Base-by-base conservation (phyloP, 2,113 vertebrate species). In the Antigone vipio region DNA sequence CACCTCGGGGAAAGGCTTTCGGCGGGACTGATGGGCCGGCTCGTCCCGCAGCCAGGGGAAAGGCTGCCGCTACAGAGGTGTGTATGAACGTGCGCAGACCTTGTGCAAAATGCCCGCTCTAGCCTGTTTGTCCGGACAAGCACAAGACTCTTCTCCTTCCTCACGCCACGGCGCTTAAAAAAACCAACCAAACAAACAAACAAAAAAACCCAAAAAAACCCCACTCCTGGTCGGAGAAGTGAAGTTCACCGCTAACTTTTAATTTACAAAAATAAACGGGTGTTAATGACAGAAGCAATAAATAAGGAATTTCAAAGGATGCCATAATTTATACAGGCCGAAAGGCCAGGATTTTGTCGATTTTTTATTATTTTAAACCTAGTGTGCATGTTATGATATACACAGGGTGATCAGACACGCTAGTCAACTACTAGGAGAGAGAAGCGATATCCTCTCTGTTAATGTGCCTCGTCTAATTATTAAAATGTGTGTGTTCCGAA, bases 201-300 rank as follows among this genome's bases (percentile, higher is more conserved):
- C 9, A 30, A 8, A 29, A 50, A 38, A 67, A 12, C 35, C 6
- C 23, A 42, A 24, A 42, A 42, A 38, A 38, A 9, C 9, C 9
- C 40, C 40, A 12, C 34, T 82, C 68, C 50, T 53, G 45, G 29
- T 83, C 72, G 77, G 63, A 95, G 75, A 73, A 92, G n/a, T 6
- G 32, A 81, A 88, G 34, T 64, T 82, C 73, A 52, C 63, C 32
- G 74, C 68, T 80, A 77, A 74, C n/a, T 93, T 94, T 92, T 94
- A 92, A 95, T 85, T 94, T 92, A 32, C 89, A 89, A 95, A 88
- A 94, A 76, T 93, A 92, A 92, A 96, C 76, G 76, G 81, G 87
- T 93, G 82, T 97, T 96, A 97, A 94, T 96, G 89, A 96, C 97
- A 97, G 88, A 96, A 97, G 97, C 93, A 96, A 96, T 97, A 97